Evolutionary conservation across 37 sponge, comb jelly and placozoan species (phyloP).

Genomic region (Hexactinellida sp.): DNA sequence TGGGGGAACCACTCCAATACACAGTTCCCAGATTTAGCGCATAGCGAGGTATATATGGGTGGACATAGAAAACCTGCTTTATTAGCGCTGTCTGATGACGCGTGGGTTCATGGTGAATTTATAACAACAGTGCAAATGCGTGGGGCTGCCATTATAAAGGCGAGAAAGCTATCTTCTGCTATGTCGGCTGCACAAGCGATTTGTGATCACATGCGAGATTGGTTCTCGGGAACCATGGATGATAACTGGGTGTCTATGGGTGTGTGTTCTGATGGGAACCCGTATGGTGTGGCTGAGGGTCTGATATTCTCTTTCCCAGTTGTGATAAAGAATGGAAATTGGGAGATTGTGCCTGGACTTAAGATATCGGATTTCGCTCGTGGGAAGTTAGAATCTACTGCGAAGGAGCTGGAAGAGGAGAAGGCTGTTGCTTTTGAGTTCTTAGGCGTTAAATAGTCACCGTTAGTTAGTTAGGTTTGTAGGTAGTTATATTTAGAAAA

Average conservation of each 20-base stretch:
- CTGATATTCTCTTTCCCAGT: conserved; percentile 90
- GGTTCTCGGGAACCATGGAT: conserved; percentile 86
- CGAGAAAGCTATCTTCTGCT: conserved; percentile 82
- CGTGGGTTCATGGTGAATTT: conserved; percentile 94
- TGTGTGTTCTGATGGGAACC: conserved; percentile 61
- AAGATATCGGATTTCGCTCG: conserved; percentile 73
- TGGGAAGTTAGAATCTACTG: conserved; percentile 71
- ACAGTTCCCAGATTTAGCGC: conserved; percentile 89
- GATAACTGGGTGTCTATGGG: conserved; percentile 92
- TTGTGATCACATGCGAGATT: conserved; percentile 86
- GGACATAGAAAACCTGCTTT: conserved; percentile 32
- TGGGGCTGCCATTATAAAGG: conserved; percentile 85
- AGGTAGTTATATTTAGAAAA: neutral
- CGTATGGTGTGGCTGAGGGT: conserved; percentile 63
- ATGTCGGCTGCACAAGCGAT: conserved; percentile 99
- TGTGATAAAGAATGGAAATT: conserved; percentile 33
- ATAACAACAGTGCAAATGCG: conserved; percentile 82
- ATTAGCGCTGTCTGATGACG: conserved; percentile 71
- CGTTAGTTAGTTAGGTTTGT: neutral
- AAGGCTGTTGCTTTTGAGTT: conserved; percentile 43
- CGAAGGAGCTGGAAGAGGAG: conserved; percentile 73
- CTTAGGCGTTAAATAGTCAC: conserved; percentile 19
- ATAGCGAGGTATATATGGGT: conserved; percentile 35
- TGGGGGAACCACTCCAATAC: conserved; percentile 99
- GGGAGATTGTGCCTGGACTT: conserved; percentile 64